Evolutionary conservation across 2,113 vertebrate species (phyloP).

Genomic region (Globicephala melas): DNA sequence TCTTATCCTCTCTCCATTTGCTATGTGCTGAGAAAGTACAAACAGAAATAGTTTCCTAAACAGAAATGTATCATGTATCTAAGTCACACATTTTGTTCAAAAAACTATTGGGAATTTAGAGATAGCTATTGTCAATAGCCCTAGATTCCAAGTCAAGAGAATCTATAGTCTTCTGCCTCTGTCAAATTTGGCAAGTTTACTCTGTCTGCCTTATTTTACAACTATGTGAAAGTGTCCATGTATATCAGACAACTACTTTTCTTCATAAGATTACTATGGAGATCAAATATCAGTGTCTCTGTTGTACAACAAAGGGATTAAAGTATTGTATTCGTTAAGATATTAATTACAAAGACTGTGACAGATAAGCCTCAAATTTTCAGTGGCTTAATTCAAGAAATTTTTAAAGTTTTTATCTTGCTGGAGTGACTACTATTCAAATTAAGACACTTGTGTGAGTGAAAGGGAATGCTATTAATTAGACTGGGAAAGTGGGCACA

Average conservation of each 20-base stretch:
- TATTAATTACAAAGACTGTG: background rate
- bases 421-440: background rate
- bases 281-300: background rate
- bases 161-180: background rate
- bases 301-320: background rate
- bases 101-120: background rate
- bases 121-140: background rate
- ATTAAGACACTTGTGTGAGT: background rate
- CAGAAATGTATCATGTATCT: background rate
- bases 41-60: background rate
- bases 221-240: background rate
- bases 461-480: background rate
- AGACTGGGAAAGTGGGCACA: background rate
- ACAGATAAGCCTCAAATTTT: background rate
- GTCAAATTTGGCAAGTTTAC: background rate
- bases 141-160: background rate
- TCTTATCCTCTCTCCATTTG: background rate
- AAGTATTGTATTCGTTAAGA: background rate
- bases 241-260: background rate
- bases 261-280: conserved; percentile 4
- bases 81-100: background rate
- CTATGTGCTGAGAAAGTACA: background rate
- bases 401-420: background rate
- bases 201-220: background rate
- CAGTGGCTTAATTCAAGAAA: background rate